phyloP scores from a whole-genome alignment of 2,113 vertebrate species.

The Oriolus oriolus region DNA sequence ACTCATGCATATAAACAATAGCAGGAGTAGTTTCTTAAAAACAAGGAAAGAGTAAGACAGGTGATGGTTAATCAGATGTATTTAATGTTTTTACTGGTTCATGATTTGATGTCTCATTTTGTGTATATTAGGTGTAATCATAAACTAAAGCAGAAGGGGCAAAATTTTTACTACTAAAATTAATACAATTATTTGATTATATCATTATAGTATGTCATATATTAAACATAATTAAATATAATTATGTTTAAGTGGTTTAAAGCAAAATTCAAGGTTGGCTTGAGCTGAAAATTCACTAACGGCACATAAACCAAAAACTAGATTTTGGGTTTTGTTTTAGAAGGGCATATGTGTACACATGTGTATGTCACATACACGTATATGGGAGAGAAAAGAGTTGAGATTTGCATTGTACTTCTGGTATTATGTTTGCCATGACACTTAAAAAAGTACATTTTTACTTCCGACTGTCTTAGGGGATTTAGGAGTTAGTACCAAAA shows the following conservation, averaged over 20 bases:
- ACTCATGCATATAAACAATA: neutral
- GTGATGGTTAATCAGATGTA: neutral
- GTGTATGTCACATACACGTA: neutral
- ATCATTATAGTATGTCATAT: neutral
- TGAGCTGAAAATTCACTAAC: neutral
- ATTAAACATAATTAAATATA: neutral
- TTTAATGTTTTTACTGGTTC: neutral
- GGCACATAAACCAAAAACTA: neutral
- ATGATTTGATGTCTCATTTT: neutral
- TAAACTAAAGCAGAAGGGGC: neutral
- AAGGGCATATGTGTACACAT: neutral
- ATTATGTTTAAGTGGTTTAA: neutral
- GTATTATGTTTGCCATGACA: neutral
- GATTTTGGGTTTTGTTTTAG: neutral
- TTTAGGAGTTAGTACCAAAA: neutral
- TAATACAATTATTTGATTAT: neutral
- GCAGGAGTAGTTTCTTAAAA: conserved; percentile 3
- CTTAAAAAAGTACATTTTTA: neutral
- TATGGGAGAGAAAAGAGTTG: neutral
- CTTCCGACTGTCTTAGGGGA: neutral
- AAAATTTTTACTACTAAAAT: neutral
- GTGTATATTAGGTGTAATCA: neutral
- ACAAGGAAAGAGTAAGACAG: neutral
- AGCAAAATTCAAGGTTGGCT: neutral
- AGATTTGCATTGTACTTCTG: neutral